Evolutionary conservation across 2,113 vertebrate genomes (phyloP).

Genomic region (Thalassarche chlororhynchos): DNA sequence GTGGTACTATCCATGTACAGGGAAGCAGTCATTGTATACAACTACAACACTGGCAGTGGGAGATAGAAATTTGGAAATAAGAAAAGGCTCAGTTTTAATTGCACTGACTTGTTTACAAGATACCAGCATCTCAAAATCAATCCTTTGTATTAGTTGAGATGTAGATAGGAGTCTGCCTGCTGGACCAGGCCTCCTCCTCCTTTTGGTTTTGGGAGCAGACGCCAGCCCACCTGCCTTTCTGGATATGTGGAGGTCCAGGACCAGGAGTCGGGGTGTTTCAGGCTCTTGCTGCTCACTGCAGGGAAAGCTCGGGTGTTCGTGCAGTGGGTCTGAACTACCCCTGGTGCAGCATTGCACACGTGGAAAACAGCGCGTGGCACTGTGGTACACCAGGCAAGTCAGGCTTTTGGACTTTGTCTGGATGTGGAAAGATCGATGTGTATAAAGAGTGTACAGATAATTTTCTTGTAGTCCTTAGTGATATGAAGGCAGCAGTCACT

Average conservation of each 20-base stretch:
- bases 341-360: rapidly evolving
- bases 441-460: background rate
- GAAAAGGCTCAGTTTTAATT: background rate
- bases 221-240: background rate
- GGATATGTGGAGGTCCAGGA: background rate
- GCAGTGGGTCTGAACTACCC: background rate
- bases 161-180: background rate
- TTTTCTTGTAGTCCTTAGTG: background rate
- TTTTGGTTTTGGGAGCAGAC: background rate
- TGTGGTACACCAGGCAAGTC: background rate
- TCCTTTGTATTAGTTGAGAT: background rate
- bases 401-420: background rate
- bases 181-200: background rate
- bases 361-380: rapidly evolving
- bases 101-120: background rate
- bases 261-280: background rate
- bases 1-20: background rate
- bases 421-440: rapidly evolving
- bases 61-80: background rate
- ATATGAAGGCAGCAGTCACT: background rate
- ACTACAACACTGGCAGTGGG: background rate
- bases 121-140: background rate
- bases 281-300: background rate
- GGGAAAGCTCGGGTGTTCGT: background rate
- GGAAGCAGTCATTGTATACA: background rate